A percentile compares a stretch with the other conserved stretches of the same genome.
Evolutionary conservation across 23 tunicate species (phyloP).

Genomic region (Pegea sp.): DNA sequence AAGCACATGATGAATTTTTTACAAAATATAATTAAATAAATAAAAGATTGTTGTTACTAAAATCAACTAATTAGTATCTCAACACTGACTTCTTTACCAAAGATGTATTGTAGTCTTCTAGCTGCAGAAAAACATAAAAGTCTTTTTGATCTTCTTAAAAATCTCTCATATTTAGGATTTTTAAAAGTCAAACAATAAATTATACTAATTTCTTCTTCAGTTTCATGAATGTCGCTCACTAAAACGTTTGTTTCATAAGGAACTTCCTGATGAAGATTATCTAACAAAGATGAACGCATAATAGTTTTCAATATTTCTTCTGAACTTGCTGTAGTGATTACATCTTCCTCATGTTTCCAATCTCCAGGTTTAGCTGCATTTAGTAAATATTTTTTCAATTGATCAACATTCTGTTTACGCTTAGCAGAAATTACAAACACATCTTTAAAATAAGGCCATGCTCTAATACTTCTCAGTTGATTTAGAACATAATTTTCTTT

Average conservation of each 20-base stretch:
- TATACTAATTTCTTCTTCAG: constrained; percentile 7
- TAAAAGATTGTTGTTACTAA: too few species aligned
- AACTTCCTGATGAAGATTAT: constrained; percentile 50
- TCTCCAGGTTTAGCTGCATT: constrained; percentile 16
- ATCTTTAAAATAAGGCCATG: constrained; percentile 85
- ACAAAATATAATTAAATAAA: too few species aligned
- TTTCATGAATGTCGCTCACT: constrained; percentile 12
- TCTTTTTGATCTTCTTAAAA: constrained; percentile 1
- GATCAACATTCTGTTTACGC: background rate
- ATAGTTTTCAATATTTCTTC: constrained; percentile 18
- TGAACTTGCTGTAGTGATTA: constrained; percentile 29
- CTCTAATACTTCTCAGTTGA: constrained; percentile 23
- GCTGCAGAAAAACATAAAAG: background rate
- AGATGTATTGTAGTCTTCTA: background rate
- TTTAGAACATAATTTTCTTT: constrained; percentile 35
- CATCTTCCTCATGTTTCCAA: constrained; percentile 44
- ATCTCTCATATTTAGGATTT: constrained; percentile 4
- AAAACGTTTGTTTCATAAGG: constrained; percentile 37
- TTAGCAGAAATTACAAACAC: constrained; percentile 70
- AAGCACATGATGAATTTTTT: too few species aligned
- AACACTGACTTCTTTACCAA: background rate
- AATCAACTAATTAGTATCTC: too few species aligned
- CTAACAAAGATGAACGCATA: constrained; percentile 36
- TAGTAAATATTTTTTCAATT: constrained; percentile 15
- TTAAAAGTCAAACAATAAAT: constrained; percentile 8